Evolutionary conservation across 2,113 vertebrate genomes (phyloP).

Genomic region (Hylia prasina): DNA sequence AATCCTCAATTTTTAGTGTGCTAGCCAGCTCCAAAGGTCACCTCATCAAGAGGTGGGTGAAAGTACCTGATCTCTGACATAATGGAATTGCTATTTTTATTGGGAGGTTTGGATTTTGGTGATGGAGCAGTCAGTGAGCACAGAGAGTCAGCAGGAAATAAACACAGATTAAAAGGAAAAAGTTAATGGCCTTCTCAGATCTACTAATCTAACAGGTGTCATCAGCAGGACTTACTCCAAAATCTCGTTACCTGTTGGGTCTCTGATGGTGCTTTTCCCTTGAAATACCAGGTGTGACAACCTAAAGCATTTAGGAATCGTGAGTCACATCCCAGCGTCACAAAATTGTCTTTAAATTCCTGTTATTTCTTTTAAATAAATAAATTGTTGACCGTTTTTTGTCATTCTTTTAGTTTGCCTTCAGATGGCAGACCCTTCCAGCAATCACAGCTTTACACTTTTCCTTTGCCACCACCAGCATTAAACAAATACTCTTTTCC

Average conservation of each 20-base stretch:
- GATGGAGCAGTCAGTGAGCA: not conserved
- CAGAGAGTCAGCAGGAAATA: not conserved
- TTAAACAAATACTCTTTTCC: not conserved
- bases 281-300: not conserved
- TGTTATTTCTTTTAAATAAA: not conserved
- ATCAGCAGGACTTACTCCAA: not conserved
- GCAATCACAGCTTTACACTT: not conserved
- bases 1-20: not conserved
- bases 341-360: not conserved
- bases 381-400: accelerated
- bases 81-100: not conserved
- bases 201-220: not conserved
- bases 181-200: not conserved
- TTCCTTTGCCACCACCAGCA: not conserved
- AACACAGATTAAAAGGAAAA: not conserved
- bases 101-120: not conserved
- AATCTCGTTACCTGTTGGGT: not conserved
- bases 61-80: not conserved
- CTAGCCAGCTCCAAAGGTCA: not conserved
- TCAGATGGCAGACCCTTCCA: not conserved
- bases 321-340: not conserved
- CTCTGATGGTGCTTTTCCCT: not conserved
- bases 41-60: not conserved
- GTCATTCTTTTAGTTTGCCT: not conserved
- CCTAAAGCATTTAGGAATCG: not conserved